Base-by-base conservation (phyloP, 2,113 vertebrate genomes). In the Neodontobutis hainanensis region DNA sequence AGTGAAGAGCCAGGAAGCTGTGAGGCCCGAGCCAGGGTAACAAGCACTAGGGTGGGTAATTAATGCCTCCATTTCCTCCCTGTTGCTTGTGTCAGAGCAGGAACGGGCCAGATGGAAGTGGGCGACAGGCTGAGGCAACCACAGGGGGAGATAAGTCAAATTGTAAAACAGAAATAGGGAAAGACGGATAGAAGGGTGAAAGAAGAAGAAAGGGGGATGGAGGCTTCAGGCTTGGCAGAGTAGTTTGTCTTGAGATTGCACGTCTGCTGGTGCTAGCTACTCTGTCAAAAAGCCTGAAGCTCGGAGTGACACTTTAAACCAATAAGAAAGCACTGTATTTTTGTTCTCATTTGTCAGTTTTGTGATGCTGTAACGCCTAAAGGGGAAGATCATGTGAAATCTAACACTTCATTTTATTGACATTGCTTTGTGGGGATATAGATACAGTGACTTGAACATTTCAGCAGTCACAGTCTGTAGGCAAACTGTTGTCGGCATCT, bases 11-110 rank as follows among this genome's bases (percentile, higher is more conserved):
- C 78, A 83, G 77, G 75, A 77, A 85, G 86, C 75, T 57, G 78
- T 82, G 59, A 68, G 80, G 73, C 70, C 72, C 75, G 86, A 78
- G 81, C 52, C 78, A 32, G 77, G 83, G 82, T 87, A 90, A 91
- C 73, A 49, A 87, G 87, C 88, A 84, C 80, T 81, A 74, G 75
- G 80, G 70, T 74, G 78, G 78, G 69, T 90, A 90, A 91, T 92
- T 91, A 92, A 88, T 83, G 86, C 85, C 69, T 77, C 70, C 63
- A 77, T 80, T 75, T 74, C 75, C 81, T 66, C 70, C 12, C 19
- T 57, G 62, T 68, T 73, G 61, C 65, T 27, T 57, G 47, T 63
- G 89, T 87, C 75, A 75, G 78, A 84, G 76, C 8, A 1, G 27
- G 66, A 82, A 63, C 55, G 65, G 80, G 77, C 77, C 47, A 0